Percentiles rank a stretch among this genome's conserved stretches.
phyloP scores from a whole-genome alignment of 2,797 vertebrate genomes.

The Microctenopoma lineatum region DNA sequence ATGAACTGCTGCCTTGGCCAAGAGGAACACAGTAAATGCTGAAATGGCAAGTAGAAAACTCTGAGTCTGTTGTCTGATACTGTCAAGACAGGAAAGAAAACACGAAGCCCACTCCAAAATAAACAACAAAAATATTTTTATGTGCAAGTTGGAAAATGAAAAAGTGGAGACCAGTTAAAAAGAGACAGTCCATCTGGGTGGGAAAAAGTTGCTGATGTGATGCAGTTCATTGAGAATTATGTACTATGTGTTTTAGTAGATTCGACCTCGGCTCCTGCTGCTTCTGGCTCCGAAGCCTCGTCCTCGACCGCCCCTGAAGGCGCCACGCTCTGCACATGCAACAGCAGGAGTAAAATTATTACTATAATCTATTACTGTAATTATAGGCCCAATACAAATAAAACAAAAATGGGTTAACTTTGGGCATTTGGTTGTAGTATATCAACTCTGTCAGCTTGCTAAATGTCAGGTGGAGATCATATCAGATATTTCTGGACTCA shows the following conservation, averaged over 20 bases:
- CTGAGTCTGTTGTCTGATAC: slow-evolving; percentile 14
- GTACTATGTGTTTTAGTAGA: slow-evolving; percentile 85
- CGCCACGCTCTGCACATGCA: slow-evolving; percentile 88
- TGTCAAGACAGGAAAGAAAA: slow-evolving; percentile 40
- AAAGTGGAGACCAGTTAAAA: slow-evolving; percentile 30
- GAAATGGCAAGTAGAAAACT: slow-evolving; percentile 56
- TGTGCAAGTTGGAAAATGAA: slow-evolving; percentile 15
- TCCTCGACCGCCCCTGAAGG: slow-evolving; percentile 92
- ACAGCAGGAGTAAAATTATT: too few relatives aligned
- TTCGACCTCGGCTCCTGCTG: slow-evolving; percentile 92
- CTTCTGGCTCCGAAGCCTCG: slow-evolving; percentile 93
- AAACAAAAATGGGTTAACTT: too few relatives aligned
- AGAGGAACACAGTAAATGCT: slow-evolving; percentile 40
- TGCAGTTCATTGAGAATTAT: slow-evolving; percentile 69
- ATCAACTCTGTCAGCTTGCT: too few relatives aligned
- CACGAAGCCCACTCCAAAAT: background rate
- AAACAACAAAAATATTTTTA: slow-evolving; percentile 20
- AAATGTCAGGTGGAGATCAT: too few relatives aligned
- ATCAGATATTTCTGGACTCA: too few relatives aligned
- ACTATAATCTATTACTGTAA: too few relatives aligned
- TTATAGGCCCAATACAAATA: too few relatives aligned
- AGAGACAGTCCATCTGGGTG: slow-evolving; percentile 52
- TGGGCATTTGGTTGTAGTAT: too few relatives aligned
- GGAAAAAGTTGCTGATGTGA: slow-evolving; percentile 61
- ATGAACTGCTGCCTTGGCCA: slow-evolving; percentile 40